Percentiles rank a stretch among this genome's conserved stretches.
Evolutionary conservation across 2,888 invertebrate species (phyloP).

Genomic region (Agrotis segetum): DNA sequence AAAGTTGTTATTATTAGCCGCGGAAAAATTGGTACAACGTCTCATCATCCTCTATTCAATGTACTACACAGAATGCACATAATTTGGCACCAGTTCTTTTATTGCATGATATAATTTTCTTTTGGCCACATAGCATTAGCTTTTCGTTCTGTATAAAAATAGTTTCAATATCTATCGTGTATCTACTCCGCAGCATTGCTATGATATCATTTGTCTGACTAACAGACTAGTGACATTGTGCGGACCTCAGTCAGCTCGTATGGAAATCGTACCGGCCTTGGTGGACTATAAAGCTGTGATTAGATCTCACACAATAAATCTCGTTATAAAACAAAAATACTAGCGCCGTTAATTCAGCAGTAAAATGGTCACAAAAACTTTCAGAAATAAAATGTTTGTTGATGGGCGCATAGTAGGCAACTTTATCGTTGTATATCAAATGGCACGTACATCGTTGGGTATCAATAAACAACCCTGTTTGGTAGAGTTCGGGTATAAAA

Average conservation of each 20-base stretch:
- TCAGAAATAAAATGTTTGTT: conserved; percentile 53
- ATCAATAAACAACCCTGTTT: conserved; percentile 59
- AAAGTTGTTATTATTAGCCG: conserved; percentile 47
- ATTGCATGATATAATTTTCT: conserved; percentile 48
- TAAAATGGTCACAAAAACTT: conserved; percentile 58
- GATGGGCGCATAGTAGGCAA: conserved; percentile 38
- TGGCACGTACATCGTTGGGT: conserved; percentile 47
- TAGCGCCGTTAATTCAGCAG: conserved; percentile 53
- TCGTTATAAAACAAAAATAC: conserved; percentile 62
- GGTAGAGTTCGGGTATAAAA: conserved; percentile 49
- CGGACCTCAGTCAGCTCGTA: conserved; percentile 67
- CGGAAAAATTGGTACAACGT: conserved; percentile 47
- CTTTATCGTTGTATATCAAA: conserved; percentile 56
- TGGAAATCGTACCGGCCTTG: conserved; percentile 74
- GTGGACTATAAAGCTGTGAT: conserved; percentile 59
- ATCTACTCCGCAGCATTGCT: conserved; percentile 48
- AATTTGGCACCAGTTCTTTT: conserved; percentile 61
- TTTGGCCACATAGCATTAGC: conserved; percentile 49
- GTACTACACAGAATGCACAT: conserved; percentile 40
- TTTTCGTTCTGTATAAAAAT: conserved; percentile 54
- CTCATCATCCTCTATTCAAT: conserved; percentile 40
- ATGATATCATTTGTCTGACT: conserved; percentile 70
- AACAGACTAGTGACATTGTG: conserved; percentile 65
- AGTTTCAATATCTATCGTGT: conserved; percentile 37
- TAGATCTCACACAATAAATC: conserved; percentile 65